Percentiles rank a stretch among this genome's conserved stretches.
phyloP scores from a whole-genome alignment of 2,888 invertebrate genomes.

The Candidula unifasciata region DNA sequence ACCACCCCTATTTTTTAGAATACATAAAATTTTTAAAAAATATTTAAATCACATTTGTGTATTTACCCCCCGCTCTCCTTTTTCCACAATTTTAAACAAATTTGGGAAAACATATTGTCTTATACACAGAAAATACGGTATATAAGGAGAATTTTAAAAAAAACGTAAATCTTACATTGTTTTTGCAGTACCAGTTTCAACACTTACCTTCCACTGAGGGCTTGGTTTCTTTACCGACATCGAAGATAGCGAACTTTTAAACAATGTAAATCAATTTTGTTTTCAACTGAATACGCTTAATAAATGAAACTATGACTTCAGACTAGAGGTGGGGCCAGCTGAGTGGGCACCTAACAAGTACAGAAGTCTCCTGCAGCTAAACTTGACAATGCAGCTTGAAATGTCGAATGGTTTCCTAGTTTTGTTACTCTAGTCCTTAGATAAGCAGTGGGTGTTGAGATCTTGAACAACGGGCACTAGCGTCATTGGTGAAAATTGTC shows the following conservation, averaged over 20 bases:
- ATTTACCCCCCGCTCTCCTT: too few relatives aligned
- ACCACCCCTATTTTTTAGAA: too few relatives aligned
- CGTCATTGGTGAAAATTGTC: constrained; percentile 5
- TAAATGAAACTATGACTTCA: constrained; percentile 13
- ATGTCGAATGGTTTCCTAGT: constrained; percentile 28
- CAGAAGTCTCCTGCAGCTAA: constrained; percentile 1
- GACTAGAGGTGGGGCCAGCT: constrained; percentile 11
- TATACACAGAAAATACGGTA: too few relatives aligned
- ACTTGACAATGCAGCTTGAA: background rate
- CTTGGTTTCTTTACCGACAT: constrained; percentile 71
- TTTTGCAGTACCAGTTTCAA: too few relatives aligned
- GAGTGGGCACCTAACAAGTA: background rate
- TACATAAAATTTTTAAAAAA: too few relatives aligned
- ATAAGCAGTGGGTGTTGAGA: constrained; percentile 72
- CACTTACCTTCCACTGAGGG: constrained; percentile 79
- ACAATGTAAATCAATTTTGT: background rate
- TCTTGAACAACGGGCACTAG: constrained; percentile 63
- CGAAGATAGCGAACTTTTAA: constrained; percentile 33
- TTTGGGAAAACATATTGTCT: too few relatives aligned
- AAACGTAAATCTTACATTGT: too few relatives aligned
- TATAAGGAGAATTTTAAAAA: too few relatives aligned
- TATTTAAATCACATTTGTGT: too few relatives aligned
- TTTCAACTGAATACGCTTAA: constrained; percentile 2
- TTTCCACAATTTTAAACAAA: too few relatives aligned
- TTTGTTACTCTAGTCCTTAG: constrained; percentile 63